Base-by-base conservation (phyloP, 2,113 vertebrate species). In the Erythrocercus mccallii region DNA sequence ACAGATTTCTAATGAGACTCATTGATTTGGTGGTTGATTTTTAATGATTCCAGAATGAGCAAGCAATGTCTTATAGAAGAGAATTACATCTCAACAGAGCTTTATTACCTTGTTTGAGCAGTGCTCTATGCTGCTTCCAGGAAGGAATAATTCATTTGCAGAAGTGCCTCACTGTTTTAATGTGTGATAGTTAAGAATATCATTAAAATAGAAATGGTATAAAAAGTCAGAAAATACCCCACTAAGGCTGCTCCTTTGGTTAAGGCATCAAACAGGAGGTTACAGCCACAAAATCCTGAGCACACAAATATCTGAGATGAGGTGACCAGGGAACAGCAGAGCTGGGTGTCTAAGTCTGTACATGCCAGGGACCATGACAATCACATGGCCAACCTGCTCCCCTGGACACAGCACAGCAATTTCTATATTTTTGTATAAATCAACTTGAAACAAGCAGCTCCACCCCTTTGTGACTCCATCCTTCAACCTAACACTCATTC, bases 1-100 rank as follows among this genome's bases (percentile, higher is more conserved):
- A 91, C 79, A 89, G 84, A 84, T 96, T 97, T 96, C 83, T 96
- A 97, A 97, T 89, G 92, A 96, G 83, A 93, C 22, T 72, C 71
- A 92, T 92, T 95, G 91, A 96, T 97, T 97, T 94, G 77, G 45
- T 95, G 72, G 86, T 40, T 85, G 82, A 96, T 93, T 95, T 94
- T 69, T 94, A 97, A 95, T 81, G 83, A 87, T 72, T 91, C 57
- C 44, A 80, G 78, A 86, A 83, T 90, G 61, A 81, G 71, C 74
- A 95, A 93, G 68, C 33, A 76, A 70, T 48, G 77, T 78, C 91
- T 68, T 68, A 70, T 15, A 50, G 66, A 66, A 81, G 31, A 95
- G 56, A 89, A 95, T 94, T 74, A 96, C 70, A 81, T 53, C 47
- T 73, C 91, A 73, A 76, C 22, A 82, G 45, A 86, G 54, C 57